These are phyloP conservation scores for Harpalus rufipes DNA, from an alignment of 2,888 invertebrate genomes.

Conservation along the genomic window DNA sequence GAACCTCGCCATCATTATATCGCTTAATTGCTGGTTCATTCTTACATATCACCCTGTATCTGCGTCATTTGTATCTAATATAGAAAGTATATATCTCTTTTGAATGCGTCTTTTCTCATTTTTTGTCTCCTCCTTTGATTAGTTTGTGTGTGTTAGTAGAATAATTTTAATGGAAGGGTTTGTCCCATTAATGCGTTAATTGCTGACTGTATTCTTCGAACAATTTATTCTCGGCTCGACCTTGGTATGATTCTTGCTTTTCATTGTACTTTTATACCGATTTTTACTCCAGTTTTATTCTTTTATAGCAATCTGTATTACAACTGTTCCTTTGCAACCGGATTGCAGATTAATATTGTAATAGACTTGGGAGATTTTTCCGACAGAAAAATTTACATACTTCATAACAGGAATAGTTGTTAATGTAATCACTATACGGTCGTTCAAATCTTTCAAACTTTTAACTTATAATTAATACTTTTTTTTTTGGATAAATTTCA, in stretches of 20 bases:
- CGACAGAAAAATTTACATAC: neutral
- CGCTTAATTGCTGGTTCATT: too few species aligned
- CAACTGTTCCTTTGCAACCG: constrained; percentile 13
- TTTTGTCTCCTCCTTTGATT: neutral
- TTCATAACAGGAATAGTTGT: neutral
- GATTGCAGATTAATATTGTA: constrained; percentile 31
- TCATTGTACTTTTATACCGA: constrained; percentile 55
- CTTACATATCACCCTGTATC: too few species aligned
- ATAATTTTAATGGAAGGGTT: constrained; percentile 55
- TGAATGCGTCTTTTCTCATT: neutral
- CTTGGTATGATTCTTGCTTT: constrained; percentile 53
- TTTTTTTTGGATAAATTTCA: too few species aligned
- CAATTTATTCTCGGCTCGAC: constrained; percentile 52
- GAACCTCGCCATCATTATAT: too few species aligned
- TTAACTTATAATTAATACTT: too few species aligned
- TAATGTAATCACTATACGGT: neutral
- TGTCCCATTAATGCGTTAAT: constrained; percentile 58
- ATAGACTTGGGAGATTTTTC: neutral
- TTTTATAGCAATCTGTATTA: constrained; percentile 3
- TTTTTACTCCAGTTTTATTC: constrained; percentile 24
- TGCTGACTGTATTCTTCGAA: constrained; percentile 47
- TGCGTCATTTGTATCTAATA: too few species aligned
- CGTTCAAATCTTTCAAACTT: neutral
- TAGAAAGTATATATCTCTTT: too few species aligned
- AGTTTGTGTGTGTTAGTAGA: constrained; percentile 6